Evolutionary conservation across 2,888 invertebrate genomes (phyloP).

Genomic region (Rosalia funebris): DNA sequence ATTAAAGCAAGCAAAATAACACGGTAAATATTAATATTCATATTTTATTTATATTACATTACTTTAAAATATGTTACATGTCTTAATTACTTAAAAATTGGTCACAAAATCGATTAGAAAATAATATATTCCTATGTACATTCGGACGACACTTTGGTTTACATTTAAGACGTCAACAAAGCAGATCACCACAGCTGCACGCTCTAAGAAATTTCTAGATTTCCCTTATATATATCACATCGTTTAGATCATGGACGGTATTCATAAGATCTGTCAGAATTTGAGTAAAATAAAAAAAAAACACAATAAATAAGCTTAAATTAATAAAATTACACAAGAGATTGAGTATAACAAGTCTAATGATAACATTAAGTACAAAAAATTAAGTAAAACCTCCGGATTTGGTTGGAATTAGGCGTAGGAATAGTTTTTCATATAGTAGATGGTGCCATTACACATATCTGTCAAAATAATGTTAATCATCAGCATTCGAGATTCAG

Average conservation of each 20-base stretch:
- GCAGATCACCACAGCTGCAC: neutral
- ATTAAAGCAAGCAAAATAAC: no score
- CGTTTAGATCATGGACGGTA: conserved; percentile 26
- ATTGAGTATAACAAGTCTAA: neutral
- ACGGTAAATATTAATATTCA: no score
- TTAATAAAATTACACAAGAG: neutral
- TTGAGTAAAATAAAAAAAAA: conserved; percentile 9
- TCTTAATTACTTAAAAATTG: conserved; percentile 11
- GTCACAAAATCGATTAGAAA: conserved; percentile 9
- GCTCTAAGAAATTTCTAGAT: conserved; percentile 4
- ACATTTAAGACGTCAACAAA: conserved; percentile 4
- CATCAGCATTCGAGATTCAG: no score
- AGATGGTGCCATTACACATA: no score
- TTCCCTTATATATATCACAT: conserved; percentile 17
- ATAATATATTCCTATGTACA: conserved; percentile 18
- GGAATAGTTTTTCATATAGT: no score
- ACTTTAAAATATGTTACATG: conserved; percentile 5
- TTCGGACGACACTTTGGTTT: conserved; percentile 19
- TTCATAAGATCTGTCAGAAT: conserved; percentile 22
- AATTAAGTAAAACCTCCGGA: conserved; percentile 15
- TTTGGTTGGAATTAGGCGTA: no score
- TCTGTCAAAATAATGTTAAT: no score
- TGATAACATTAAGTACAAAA: no score
- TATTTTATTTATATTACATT: no score
- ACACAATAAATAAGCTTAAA: conserved; percentile 16